Evolutionary conservation across 2,797 vertebrate genomes (phyloP), one percentile per base, ranked within the genome.

Genomic region (Synanceia verrucosa): DNA sequence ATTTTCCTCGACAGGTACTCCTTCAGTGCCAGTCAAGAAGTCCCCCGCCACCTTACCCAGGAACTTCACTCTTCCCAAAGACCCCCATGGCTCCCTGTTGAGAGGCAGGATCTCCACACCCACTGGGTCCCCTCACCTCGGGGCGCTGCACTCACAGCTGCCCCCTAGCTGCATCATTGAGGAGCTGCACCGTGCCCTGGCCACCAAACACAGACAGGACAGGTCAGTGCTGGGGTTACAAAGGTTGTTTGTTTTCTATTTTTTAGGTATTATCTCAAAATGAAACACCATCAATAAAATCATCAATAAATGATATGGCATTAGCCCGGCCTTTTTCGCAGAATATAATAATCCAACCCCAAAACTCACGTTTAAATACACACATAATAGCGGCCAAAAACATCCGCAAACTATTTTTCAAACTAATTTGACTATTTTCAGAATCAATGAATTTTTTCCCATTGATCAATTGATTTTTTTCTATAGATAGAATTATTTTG

Each of bases 141-240:
- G 95, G 59, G 73, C 93, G 63, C 84, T 98, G 52, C 96, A 97
- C 82, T 91, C 94, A 60, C 96, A 95, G 63, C 94, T 97, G 88
- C 96, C 97, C 46, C 96, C 97, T 47, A 99, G 96, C 92, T 96
- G 97, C 74, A 96, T 99, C 90, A 99, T 99, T 3, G 98, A 99
- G 86, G 97, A 99, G 86, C 93, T 99, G 66, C 97, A 99, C 90
- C 94, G 97, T 2, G 96, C 98, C 0, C 92, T 99, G 85, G 97
- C 97, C 83, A 96, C 95, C 59, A 99, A 99, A 87, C 97, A 98
- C 67, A 94, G 96, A 41, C 96, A 98, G 92, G 97, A 98, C 91
- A 98, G 97, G 97, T 97, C 84, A 88, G 90, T 3, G 19, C 10
- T 5, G 46, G 11, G 59, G 33, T 33, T 37, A 41, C 12, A 8